Conservation (phyloP, 2,113 vertebrate genomes). For the Salvelinus sp. region DNA sequence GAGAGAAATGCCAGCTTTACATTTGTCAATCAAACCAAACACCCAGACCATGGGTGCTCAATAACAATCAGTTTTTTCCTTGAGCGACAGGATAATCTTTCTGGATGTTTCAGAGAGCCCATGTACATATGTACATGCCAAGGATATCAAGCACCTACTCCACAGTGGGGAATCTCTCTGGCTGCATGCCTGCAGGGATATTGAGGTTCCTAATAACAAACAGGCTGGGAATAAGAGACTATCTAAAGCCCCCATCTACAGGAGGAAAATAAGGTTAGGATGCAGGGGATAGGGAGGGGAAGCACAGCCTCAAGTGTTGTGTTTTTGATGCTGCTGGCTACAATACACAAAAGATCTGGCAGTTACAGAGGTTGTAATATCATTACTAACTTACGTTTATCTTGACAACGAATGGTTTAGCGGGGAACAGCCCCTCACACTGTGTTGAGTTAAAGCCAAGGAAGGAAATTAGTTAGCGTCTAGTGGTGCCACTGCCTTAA, state of each 20-base stretch:
- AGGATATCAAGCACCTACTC: conserved; percentile 46
- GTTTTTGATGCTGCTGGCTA: no score
- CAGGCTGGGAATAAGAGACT: conserved; percentile 16
- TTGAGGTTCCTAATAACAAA: conserved; percentile 40
- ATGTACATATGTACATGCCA: conserved; percentile 30
- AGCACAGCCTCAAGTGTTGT: no score
- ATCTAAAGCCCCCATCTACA: conserved; percentile 27
- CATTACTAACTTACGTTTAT: no score
- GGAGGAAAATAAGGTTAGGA: neutral
- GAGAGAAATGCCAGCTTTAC: conserved; percentile 16
- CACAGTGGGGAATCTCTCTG: conserved; percentile 40
- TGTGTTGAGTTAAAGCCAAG: conserved; percentile 10
- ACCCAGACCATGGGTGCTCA: neutral
- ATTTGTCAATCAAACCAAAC: neutral
- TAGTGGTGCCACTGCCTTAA: no score
- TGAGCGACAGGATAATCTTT: conserved; percentile 23
- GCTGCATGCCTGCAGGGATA: conserved; percentile 38
- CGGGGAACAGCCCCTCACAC: no score
- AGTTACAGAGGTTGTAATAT: no score
- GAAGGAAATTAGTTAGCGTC: no score
- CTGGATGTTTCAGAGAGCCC: conserved; percentile 21
- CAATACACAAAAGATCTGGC: no score
- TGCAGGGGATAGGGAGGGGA: no score
- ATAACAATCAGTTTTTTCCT: conserved; percentile 3
- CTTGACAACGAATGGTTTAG: no score